Evolutionary conservation across 2,797 vertebrate genomes (phyloP), one percentile per base, ranked within the genome.

Genomic region (Eremophila alpestris): DNA sequence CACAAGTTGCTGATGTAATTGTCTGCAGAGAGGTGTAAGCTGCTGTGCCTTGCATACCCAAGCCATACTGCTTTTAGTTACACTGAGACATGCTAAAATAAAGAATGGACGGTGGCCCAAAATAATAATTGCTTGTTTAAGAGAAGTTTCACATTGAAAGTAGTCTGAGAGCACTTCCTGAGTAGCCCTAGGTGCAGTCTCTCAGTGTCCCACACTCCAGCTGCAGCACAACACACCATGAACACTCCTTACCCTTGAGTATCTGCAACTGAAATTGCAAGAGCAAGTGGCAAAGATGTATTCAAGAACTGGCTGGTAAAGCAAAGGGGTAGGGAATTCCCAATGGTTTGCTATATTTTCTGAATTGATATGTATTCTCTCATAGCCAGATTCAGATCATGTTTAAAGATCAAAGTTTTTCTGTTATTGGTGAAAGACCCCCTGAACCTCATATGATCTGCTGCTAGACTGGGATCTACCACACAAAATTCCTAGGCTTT

Each of bases 181-280:
- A 27, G 6, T 24, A 86, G 59, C 34, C 10, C 7, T 14, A 41
- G 43, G n/a, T 60, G n/a, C 30, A 83, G 19, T 7, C 10, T 29
- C 13, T 77, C 1, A 0, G 11, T 1, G 4, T 68, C 21, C 27
- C 26, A 75, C 2, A 7, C 18, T 76, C 16, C 36, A 81, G 40
- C 16, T 86, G n/a, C 22, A 76, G 34, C 11, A 48, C 26, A 83
- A 65, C 36, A 24, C 16, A 12, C 21, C 17, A 10, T 0, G 2
- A 82, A 4, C 3, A 5, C 8, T 41, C 16, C 45, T 67, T 32
- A 16, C 7, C 7, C 26, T 30, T 63, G 13, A 46, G 9, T 7
- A 65, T 6, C 2, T 30, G 11, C 52, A 18, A 38, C 29, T 49
- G 24, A 74, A 77, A 49, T 51, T 71, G 34, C 16, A 83, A 68